Evolutionary conservation across 2,797 vertebrate genomes (phyloP).

Genomic region (Pseudochromis fuscus): DNA sequence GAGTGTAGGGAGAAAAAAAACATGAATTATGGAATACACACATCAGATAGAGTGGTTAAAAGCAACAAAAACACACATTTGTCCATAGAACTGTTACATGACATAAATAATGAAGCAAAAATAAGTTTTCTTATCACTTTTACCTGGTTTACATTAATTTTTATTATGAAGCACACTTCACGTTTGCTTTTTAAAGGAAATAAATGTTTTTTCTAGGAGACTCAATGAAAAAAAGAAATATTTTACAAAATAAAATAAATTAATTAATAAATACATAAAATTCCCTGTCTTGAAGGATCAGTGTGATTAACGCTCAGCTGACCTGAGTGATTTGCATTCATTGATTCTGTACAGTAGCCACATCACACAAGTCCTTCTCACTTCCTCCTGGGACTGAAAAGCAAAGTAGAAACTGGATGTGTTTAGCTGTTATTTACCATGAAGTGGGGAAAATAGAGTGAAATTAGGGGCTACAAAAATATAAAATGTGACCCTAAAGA

Average conservation of each 20-base stretch:
- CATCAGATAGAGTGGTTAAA: slow-evolving; percentile 4
- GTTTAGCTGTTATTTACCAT: background rate
- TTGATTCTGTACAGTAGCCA: slow-evolving; percentile 43
- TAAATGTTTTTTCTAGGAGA: slow-evolving; percentile 6
- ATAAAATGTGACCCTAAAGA: background rate
- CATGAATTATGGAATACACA: slow-evolving; percentile 19
- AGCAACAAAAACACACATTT: slow-evolving; percentile 10
- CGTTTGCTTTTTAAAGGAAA: slow-evolving; percentile 12
- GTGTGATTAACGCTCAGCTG: slow-evolving; percentile 20
- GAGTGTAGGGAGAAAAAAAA: slow-evolving; percentile 84
- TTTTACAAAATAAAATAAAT: slow-evolving; percentile 49
- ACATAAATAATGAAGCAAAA: slow-evolving; percentile 33
- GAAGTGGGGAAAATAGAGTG: background rate
- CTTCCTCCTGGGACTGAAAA: slow-evolving; percentile 2
- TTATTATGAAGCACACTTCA: slow-evolving; percentile 24
- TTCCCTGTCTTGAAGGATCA: slow-evolving; percentile 5
- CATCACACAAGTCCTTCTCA: slow-evolving; percentile 17
- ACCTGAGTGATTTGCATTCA: slow-evolving; percentile 47
- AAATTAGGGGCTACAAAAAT: background rate
- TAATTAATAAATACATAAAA: slow-evolving; percentile 55
- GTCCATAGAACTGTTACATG: slow-evolving; percentile 6
- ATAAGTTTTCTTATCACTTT: background rate
- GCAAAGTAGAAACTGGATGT: background rate
- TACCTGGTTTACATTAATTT: slow-evolving; percentile 9
- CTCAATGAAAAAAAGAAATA: background rate